Percentiles rank a stretch among this genome's conserved stretches.
phyloP scores from a whole-genome alignment of 2,797 vertebrate genomes.

The Enteromius viviparus region DNA sequence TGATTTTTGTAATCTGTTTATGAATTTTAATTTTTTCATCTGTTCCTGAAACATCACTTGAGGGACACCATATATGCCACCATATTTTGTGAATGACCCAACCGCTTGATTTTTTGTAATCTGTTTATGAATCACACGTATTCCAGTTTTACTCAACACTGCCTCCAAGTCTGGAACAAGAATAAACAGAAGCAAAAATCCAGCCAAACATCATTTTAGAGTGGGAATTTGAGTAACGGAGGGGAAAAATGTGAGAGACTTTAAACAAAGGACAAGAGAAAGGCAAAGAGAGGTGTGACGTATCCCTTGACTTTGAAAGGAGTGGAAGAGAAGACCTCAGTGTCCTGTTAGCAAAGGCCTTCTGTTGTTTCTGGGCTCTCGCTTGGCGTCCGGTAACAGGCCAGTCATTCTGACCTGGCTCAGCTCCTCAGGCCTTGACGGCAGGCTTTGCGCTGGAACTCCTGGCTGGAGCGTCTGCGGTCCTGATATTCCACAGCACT shows the following conservation, averaged over 20 bases:
- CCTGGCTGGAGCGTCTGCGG: constrained; percentile 32
- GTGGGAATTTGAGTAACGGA: constrained; percentile 3
- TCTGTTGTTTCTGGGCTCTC: constrained; percentile 57
- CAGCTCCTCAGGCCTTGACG: constrained; percentile 32
- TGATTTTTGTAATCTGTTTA: not conserved
- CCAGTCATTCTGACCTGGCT: constrained; percentile 50
- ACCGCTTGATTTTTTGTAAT: not conserved
- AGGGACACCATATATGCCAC: not conserved
- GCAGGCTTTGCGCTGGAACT: constrained; percentile 38
- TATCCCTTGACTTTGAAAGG: constrained; percentile 36
- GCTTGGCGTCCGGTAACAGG: constrained; percentile 50
- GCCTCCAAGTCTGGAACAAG: constrained; percentile 26
- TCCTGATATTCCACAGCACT: constrained; percentile 44
- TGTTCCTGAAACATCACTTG: not conserved
- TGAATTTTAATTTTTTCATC: too few relatives aligned
- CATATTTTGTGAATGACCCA: not conserved
- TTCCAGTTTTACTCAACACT: not conserved
- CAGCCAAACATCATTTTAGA: constrained; percentile 17
- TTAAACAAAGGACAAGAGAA: constrained; percentile 41
- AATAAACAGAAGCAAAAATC: constrained; percentile 30
- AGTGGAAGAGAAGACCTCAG: constrained; percentile 40
- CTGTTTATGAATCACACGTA: not conserved
- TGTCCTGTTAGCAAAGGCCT: constrained; percentile 49
- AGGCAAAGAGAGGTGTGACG: constrained; percentile 41
- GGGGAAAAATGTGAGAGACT: constrained; percentile 14